These are phyloP conservation scores for Rhinella marina DNA, from an alignment of 2,797 vertebrate genomes.

Conservation along the genomic window DNA sequence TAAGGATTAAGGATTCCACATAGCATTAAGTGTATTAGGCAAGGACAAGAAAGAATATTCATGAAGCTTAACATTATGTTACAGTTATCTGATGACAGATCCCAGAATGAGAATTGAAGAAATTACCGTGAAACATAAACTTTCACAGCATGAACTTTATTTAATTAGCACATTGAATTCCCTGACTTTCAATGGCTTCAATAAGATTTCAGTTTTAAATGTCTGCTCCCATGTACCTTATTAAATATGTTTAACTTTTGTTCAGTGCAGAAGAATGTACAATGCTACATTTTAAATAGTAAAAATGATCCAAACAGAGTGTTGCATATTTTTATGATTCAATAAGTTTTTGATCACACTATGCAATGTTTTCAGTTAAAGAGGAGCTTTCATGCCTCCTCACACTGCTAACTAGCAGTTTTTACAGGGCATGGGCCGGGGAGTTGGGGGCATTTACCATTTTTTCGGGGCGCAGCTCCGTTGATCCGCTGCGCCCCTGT, in stretches of 20 bases:
- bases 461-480: too few species aligned
- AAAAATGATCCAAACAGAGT: too few species aligned
- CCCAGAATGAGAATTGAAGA: not conserved
- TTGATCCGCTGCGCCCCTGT: too few species aligned
- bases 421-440: too few species aligned
- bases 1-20: not conserved
- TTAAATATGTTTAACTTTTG: not conserved
- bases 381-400: too few species aligned
- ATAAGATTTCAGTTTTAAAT: not conserved
- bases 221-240: not conserved
- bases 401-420: too few species aligned
- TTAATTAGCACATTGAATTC: not conserved
- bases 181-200: not conserved
- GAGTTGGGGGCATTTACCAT: too few species aligned
- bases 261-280: too few species aligned
- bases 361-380: too few species aligned
- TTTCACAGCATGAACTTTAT: not conserved
- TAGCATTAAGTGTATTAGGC: not conserved
- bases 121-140: constrained; percentile 1
- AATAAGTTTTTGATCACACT: too few species aligned
- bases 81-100: not conserved
- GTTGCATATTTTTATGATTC: too few species aligned
- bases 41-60: not conserved
- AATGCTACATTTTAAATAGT: too few species aligned
- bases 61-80: not conserved